Base-by-base conservation (phyloP, 2,888 invertebrate genomes). In the Onthophagus sagittarius region DNA sequence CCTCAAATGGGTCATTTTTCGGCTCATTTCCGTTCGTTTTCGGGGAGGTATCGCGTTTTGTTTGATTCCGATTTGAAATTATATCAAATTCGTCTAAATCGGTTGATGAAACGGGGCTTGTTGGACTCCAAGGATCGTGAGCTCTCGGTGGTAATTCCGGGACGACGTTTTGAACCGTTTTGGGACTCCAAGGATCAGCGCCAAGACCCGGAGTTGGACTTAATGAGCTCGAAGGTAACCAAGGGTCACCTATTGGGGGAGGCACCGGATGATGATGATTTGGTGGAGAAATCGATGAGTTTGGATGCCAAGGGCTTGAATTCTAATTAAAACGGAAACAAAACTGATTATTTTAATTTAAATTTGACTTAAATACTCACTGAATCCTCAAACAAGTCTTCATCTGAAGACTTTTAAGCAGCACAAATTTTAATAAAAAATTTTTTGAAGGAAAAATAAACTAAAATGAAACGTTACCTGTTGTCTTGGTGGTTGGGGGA, bases 81-180 rank as follows among this genome's bases (percentile, higher is more conserved):
- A 93, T 90, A 85, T 95, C 95, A 86, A 96, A 96, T 84, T 96
- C 95, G 84, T 95, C 95, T 83, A 95, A 88, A 84, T 94, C 94
- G 5, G 91, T 89, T 0, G 89, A 87, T 2, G 91, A 83, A 77
- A 81, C 78, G 75, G 83, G 85, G 76, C 84, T 85, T 31, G 82
- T 79, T 0, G 86, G 86, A 32, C 88, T 87, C 89, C 89, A 89
- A 5, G 89, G 89, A 80, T 89, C 89, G 69, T 79, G 79, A 11
- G 39, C 39, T 67, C 83, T 83, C 11, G 77, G 77, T n/a, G 77
- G 77, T n/a, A 78, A 77, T 69, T 78, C 77, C 64, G 81, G 77
- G 69, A 87, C 86, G 9, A 76, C 74, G 39, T 67, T 76, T 67
- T 80, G 77, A 67, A 67, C 76, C 65, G 72, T 76, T 23, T 75